These are phyloP conservation scores for Anastrepha ludens DNA, from an alignment of 1,140 invertebrate genomes.

Conservation along the genomic window DNA sequence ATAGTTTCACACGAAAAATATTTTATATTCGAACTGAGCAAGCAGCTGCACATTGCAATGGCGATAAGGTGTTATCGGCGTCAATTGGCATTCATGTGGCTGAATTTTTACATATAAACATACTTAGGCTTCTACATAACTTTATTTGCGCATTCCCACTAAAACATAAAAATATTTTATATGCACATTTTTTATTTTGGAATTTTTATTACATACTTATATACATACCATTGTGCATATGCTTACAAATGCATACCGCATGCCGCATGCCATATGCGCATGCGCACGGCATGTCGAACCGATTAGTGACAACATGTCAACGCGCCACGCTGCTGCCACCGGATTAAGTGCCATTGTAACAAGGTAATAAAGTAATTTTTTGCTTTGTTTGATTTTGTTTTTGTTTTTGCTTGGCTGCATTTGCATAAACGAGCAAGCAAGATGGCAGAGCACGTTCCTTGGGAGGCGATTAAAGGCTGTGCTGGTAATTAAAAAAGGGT, in stretches of 20 bases:
- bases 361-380: constrained; percentile 16
- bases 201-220: neutral
- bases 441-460: neutral
- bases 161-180: too few species aligned
- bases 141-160: too few species aligned
- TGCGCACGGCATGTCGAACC: constrained; percentile 4
- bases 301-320: constrained; percentile 31
- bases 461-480: neutral
- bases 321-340: neutral
- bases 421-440: neutral
- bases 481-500: neutral
- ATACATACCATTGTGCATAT: neutral
- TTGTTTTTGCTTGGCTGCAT: too few species aligned
- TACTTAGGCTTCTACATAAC: too few species aligned
- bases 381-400: neutral
- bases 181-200: neutral
- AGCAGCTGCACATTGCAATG: too few species aligned
- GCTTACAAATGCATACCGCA: neutral
- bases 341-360: neutral
- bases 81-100: too few species aligned
- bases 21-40: too few species aligned
- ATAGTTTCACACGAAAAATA: too few species aligned
- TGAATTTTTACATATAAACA: too few species aligned
- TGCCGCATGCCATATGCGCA: neutral
- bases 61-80: too few species aligned